These are phyloP conservation scores for Malthinus seriepunctatus DNA, from an alignment of 2,888 invertebrate species.

Conservation along the genomic window DNA sequence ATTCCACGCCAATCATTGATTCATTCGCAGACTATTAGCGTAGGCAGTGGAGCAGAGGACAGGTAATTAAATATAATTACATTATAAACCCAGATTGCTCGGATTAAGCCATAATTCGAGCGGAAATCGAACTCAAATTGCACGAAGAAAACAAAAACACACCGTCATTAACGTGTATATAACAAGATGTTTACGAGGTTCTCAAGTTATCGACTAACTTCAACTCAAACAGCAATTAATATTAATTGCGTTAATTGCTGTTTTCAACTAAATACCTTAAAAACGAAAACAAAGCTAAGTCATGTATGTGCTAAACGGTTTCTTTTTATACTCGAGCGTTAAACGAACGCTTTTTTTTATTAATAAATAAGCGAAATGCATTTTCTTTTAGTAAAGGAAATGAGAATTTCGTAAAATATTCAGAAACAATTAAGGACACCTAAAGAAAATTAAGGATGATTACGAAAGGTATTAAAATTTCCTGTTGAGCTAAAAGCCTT, in stretches of 20 bases:
- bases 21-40: slow-evolving; percentile 30
- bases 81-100: slow-evolving; percentile 48
- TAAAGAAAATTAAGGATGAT: slow-evolving; percentile 27
- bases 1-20: slow-evolving; percentile 28
- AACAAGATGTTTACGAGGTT: slow-evolving; percentile 30
- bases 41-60: slow-evolving; percentile 30
- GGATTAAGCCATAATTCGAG: slow-evolving; percentile 45
- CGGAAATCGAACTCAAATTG: slow-evolving; percentile 50
- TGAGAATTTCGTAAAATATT: slow-evolving; percentile 10
- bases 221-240: slow-evolving; percentile 22
- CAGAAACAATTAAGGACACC: slow-evolving; percentile 22
- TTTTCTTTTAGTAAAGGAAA: not conserved
- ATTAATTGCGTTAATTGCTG: slow-evolving; percentile 25
- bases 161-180: slow-evolving; percentile 31
- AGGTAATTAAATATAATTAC: slow-evolving; percentile 44
- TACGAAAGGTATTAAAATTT: slow-evolving; percentile 29
- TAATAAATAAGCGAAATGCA: not conserved
- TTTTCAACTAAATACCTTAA: slow-evolving; percentile 10
- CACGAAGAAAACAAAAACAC: slow-evolving; percentile 34
- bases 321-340: too few species aligned
- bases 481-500: slow-evolving; percentile 29
- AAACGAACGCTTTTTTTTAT: too few species aligned
- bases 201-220: slow-evolving; percentile 24
- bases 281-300: slow-evolving; percentile 6
- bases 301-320: too few species aligned